These are phyloP conservation scores for Sciurus niger DNA, from an alignment of 2,113 vertebrate species.

Conservation along the genomic window DNA sequence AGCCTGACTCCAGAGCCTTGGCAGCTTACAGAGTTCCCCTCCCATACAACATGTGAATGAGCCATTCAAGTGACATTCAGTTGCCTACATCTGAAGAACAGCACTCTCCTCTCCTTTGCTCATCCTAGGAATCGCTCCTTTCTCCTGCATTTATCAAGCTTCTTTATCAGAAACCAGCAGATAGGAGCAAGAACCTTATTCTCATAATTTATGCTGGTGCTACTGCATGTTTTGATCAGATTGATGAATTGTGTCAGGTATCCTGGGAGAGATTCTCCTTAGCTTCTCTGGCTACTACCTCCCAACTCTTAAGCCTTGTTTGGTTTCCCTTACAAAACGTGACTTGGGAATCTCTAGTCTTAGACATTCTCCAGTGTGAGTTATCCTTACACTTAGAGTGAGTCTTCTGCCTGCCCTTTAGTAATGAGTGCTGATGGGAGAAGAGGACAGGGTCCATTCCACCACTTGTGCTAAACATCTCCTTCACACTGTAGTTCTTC, in stretches of 20 bases:
- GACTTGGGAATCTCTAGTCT: not conserved
- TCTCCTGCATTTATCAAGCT: not conserved
- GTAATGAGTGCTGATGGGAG: not conserved
- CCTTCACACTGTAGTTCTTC: not conserved
- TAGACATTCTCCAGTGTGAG: not conserved
- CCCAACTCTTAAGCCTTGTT: not conserved
- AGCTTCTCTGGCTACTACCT: not conserved
- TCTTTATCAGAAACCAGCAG: conserved; percentile 3
- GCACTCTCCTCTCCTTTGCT: not conserved
- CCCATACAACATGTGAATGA: not conserved
- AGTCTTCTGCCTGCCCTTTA: not conserved
- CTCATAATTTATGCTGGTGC: not conserved
- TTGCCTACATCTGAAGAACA: not conserved
- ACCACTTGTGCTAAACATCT: not conserved
- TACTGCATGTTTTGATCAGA: not conserved
- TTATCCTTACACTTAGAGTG: not conserved
- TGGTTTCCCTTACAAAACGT: conserved; percentile 16
- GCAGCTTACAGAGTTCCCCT: not conserved
- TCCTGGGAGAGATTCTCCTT: not conserved
- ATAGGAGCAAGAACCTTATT: not conserved
- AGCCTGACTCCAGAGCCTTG: not conserved
- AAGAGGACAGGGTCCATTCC: not conserved
- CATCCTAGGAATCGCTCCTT: not conserved
- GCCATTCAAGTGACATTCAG: not conserved
- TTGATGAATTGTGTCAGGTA: not conserved